Evolutionary conservation across 2,113 vertebrate genomes (phyloP), one percentile per base, ranked within the genome.

Genomic region (Hylia prasina): DNA sequence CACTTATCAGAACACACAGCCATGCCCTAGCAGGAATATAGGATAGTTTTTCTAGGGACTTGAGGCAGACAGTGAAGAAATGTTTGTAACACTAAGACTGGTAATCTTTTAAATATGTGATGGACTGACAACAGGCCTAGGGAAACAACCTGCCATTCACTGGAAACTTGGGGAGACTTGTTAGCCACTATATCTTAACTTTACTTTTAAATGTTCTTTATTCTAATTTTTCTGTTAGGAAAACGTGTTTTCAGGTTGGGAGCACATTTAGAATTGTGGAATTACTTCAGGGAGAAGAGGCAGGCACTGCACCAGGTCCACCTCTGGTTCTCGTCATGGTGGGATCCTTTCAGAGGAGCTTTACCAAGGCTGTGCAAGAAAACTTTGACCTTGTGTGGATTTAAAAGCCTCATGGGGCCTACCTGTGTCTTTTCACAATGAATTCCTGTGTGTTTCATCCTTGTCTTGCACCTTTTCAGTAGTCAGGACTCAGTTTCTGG

Each of bases 241-340:
- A 76, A 42, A 25, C 2, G 6, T 63, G 20, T 72, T 82, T 82
- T 33, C 13, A 27, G 10, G 6, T 48, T 51, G 50, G 15, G 53
- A 54, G 6, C 22, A 13, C 19, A 19, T 63, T 48, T 53, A 39
- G 39, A 44, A 35, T 45, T 42, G 13, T 58, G 33, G 21, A 9
- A 47, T 21, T 82, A 21, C 25, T 73, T 64, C 15, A 88, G 28
- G n/a, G 22, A n/a, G n/a, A n/a, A n/a, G n/a, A n/a, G n/a, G n/a
- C n/a, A n/a, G 31, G 10, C 9, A 7, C 0, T 5, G 14, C 0
- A 2, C 21, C 28, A 42, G 11, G 15, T 53, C 37, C 10, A 7
- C 5, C 10, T 83, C 27, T n/a, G 31, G 7, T 72, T 79, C 37
- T 60, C 2, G 1, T 37, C 4, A 1, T 45, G 45, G 24, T 86